Percentiles rank a stretch among this genome's conserved stretches.
phyloP scores from a whole-genome alignment of 2,113 vertebrate species.

The Indri indri region DNA sequence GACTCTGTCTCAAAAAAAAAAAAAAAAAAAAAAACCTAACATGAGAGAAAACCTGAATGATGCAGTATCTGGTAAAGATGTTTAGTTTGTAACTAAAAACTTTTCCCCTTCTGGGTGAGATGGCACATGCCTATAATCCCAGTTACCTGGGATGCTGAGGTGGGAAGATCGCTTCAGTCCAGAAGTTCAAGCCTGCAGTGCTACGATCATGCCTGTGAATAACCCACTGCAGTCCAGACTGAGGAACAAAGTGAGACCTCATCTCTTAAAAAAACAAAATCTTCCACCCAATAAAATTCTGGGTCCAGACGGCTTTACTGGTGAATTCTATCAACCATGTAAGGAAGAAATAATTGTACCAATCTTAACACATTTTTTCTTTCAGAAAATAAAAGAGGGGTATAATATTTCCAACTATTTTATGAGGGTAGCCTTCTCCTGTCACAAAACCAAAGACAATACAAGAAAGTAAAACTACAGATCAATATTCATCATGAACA shows the following conservation, averaged over 20 bases:
- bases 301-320: background rate
- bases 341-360: background rate
- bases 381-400: background rate
- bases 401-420: background rate
- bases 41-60: background rate
- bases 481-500: background rate
- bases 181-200: too few relatives aligned
- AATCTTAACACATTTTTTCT: background rate
- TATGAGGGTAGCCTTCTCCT: background rate
- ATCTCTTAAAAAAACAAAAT: too few relatives aligned
- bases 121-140: too few relatives aligned
- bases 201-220: too few relatives aligned
- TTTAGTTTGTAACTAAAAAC: conserved; percentile 37
- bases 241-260: too few relatives aligned
- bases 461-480: background rate
- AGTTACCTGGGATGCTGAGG: too few relatives aligned
- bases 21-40: background rate
- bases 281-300: background rate
- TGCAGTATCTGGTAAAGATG: conserved; percentile 11
- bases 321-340: background rate
- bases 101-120: background rate
- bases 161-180: too few relatives aligned
- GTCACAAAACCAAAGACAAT: background rate
- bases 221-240: too few relatives aligned
- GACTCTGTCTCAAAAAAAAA: too few relatives aligned